A percentile compares a stretch with the other conserved stretches of the same genome.
These are phyloP conservation scores for Drosophila nasuta DNA, from an alignment of 1,140 invertebrate genomes.

Conservation along the genomic window DNA sequence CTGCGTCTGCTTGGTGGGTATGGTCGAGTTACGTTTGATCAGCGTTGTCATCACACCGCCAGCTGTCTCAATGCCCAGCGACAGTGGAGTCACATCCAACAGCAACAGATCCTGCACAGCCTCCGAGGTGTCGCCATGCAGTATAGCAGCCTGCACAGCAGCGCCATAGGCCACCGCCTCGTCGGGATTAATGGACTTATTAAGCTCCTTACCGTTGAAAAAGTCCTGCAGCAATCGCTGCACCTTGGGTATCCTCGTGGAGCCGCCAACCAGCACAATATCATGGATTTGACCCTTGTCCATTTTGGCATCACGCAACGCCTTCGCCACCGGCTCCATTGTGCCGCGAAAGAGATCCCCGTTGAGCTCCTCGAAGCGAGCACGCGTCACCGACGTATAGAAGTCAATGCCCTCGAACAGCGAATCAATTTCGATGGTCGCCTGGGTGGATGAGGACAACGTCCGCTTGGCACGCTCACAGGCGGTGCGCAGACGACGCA, in stretches of 20 bases:
- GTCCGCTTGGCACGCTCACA: conserved; percentile 98
- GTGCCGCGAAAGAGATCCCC: conserved; percentile 96
- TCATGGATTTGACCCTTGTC: conserved; percentile 96
- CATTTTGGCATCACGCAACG: conserved; percentile 96
- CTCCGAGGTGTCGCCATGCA: conserved; percentile 97
- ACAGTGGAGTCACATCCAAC: conserved; percentile 96
- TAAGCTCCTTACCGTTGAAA: conserved; percentile 98
- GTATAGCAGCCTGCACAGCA: conserved; percentile 95
- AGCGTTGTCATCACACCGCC: conserved; percentile 97
- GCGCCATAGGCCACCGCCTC: conserved; percentile 96
- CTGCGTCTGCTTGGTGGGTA: conserved; percentile 97
- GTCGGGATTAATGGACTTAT: conserved; percentile 98
- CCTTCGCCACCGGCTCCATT: conserved; percentile 97
- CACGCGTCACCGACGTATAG: conserved; percentile 97
- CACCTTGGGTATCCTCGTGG: conserved; percentile 98
- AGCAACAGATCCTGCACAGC: conserved; percentile 95
- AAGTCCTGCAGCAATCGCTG: conserved; percentile 97
- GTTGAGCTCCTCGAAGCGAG: conserved; percentile 97
- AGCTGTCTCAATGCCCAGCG: conserved; percentile 98
- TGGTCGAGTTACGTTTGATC: conserved; percentile 97
- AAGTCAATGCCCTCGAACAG: conserved; percentile 98
- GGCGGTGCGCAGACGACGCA: conserved; percentile 95
- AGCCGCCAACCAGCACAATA: conserved; percentile 98
- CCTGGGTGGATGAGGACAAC: conserved; percentile 96
- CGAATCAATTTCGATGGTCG: conserved; percentile 97